Evolutionary conservation across 1,140 invertebrate genomes (phyloP).

Genomic region (Octopus bimaculoides): DNA sequence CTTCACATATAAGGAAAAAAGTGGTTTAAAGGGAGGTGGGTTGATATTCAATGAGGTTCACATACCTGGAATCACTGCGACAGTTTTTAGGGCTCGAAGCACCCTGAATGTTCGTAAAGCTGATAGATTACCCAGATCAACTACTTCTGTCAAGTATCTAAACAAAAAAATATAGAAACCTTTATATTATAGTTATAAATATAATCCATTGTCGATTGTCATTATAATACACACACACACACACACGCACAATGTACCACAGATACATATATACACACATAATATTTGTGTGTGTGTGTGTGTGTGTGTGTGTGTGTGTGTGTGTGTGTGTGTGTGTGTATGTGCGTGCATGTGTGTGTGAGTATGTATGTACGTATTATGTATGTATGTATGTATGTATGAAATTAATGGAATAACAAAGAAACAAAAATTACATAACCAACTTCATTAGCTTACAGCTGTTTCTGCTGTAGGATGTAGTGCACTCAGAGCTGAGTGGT

Average conservation of each 20-base stretch:
- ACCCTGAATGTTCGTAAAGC: conserved; percentile 92
- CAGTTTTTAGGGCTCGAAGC: conserved; percentile 90
- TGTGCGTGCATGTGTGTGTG: background rate
- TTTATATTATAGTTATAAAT: too few species aligned
- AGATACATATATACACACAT: too few species aligned
- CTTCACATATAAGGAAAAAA: too few species aligned
- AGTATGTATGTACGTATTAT: background rate
- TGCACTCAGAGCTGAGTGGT: too few species aligned
- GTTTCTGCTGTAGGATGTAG: too few species aligned
- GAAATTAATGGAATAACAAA: too few species aligned
- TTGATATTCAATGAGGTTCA: background rate
- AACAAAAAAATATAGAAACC: conserved; percentile 29
- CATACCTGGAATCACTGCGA: conserved; percentile 94
- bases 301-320: background rate
- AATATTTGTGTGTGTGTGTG: background rate
- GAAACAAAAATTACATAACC: too few species aligned
- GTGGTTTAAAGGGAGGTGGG: too few species aligned
- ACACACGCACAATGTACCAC: too few species aligned
- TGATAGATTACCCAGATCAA: conserved; percentile 81
- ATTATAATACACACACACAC: too few species aligned
- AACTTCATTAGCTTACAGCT: too few species aligned
- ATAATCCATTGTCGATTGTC: too few species aligned
- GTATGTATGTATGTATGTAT: background rate
- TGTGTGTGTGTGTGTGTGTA: background rate
- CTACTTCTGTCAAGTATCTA: conserved; percentile 90